Evolutionary conservation across 1,140 invertebrate species (phyloP).

Genomic region (Calosoma granatense): DNA sequence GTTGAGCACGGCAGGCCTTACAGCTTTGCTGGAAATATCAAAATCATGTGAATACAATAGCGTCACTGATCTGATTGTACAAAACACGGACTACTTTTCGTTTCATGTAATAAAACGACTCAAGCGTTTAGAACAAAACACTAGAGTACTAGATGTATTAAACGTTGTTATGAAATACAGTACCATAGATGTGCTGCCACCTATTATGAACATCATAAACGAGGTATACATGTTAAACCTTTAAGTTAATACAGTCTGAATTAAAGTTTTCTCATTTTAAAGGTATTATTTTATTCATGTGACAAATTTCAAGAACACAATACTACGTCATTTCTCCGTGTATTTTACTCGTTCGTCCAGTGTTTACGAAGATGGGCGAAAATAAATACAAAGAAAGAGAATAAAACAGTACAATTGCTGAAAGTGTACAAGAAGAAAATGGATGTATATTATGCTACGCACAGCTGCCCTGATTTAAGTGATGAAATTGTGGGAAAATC

Average conservation of each 20-base stretch:
- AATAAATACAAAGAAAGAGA: constrained; percentile 21
- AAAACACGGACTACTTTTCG: constrained; percentile 56
- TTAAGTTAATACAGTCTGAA: background rate
- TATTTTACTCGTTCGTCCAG: constrained; percentile 51
- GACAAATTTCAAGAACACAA: constrained; percentile 38
- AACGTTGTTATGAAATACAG: constrained; percentile 54
- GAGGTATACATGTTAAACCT: constrained; percentile 39
- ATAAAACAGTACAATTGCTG: constrained; percentile 15
- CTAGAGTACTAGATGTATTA: constrained; percentile 45
- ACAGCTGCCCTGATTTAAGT: constrained; percentile 21
- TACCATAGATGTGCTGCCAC: constrained; percentile 44
- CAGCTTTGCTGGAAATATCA: constrained; percentile 42
- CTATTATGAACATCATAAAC: constrained; percentile 49
- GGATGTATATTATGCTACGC: constrained; percentile 18
- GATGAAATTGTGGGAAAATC: constrained; percentile 35
- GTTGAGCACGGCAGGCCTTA: constrained; percentile 42
- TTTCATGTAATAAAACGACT: constrained; percentile 51
- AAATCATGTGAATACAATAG: constrained; percentile 36
- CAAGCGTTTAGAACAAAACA: constrained; percentile 41
- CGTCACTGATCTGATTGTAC: constrained; percentile 42
- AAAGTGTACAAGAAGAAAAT: constrained; percentile 21
- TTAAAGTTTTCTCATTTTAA: background rate
- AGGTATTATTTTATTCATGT: constrained; percentile 13
- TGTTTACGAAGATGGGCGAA: constrained; percentile 42
- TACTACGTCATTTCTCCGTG: constrained; percentile 44